phyloP scores from a whole-genome alignment of 2,888 invertebrate genomes.

The Spilarctia lutea region DNA sequence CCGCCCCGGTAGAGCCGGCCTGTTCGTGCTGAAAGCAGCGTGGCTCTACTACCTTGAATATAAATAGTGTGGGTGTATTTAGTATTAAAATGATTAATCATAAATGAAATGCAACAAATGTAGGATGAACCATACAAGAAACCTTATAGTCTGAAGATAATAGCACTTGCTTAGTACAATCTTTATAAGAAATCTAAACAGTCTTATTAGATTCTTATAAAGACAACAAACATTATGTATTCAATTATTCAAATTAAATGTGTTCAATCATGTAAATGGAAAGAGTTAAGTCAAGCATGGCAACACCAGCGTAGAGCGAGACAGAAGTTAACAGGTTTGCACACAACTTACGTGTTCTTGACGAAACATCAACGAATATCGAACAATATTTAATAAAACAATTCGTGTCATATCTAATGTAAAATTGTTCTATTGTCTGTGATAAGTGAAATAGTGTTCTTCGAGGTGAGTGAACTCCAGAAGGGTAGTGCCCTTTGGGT shows the following conservation, averaged over 20 bases:
- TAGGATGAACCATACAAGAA: not conserved
- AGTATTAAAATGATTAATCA: not conserved
- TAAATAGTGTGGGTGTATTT: not conserved
- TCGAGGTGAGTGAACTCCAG: constrained; percentile 77
- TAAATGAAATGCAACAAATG: not conserved
- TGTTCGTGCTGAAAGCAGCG: too few species aligned
- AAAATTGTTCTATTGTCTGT: constrained; percentile 53
- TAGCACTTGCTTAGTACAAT: not conserved
- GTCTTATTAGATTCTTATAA: constrained; percentile 1
- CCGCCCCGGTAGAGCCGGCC: too few species aligned
- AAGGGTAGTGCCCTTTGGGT: constrained; percentile 70
- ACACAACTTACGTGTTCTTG: constrained; percentile 65
- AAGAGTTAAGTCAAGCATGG: constrained; percentile 42
- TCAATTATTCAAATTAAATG: not conserved
- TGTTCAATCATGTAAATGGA: not conserved
- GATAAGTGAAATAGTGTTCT: constrained; percentile 55
- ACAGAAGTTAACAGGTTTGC: constrained; percentile 77
- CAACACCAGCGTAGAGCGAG: constrained; percentile 73
- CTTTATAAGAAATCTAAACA: not conserved
- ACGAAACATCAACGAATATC: constrained; percentile 60
- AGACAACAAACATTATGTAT: not conserved
- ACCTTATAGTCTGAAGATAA: not conserved
- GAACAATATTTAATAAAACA: constrained; percentile 74
- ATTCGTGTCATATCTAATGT: constrained; percentile 57
- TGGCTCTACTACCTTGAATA: too few species aligned